These are phyloP conservation scores for Tipula helvola DNA, from an alignment of 2,888 invertebrate genomes.

Conservation along the genomic window DNA sequence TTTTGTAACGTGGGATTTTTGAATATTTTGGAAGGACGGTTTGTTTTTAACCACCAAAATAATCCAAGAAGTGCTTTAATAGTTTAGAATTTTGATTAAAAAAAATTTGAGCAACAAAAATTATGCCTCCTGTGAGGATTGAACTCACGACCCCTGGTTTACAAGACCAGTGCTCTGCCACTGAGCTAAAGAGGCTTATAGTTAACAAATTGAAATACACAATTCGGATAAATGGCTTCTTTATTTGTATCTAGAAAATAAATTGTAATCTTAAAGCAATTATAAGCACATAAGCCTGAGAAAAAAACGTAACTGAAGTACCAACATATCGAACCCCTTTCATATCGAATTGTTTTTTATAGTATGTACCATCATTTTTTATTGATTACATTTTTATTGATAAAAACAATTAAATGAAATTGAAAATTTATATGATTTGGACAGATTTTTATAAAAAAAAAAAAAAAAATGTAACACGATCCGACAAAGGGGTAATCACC, in stretches of 20 bases:
- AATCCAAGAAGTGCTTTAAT: neutral
- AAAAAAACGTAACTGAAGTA: neutral
- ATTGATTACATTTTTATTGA: neutral
- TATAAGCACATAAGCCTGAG: no score
- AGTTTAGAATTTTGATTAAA: neutral
- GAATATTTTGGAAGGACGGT: neutral
- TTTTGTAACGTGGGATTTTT: neutral
- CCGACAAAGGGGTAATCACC: neutral
- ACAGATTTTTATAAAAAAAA: neutral
- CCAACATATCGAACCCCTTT: neutral
- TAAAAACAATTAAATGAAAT: neutral
- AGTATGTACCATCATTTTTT: neutral
- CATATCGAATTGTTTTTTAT: neutral
- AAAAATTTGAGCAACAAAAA: neutral
- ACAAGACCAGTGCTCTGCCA: constrained; percentile 13
- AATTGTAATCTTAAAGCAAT: no score
- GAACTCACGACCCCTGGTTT: constrained; percentile 13
- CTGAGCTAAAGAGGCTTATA: constrained; percentile 11
- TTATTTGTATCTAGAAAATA: no score
- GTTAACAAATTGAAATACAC: no score
- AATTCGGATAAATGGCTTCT: no score
- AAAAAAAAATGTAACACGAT: neutral
- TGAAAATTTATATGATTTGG: neutral
- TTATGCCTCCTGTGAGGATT: constrained; percentile 11
- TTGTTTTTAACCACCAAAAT: neutral